Evolutionary conservation across 2,797 vertebrate genomes (phyloP), one percentile per base, ranked within the genome.

Genomic region (Gymnothorax javanicus): DNA sequence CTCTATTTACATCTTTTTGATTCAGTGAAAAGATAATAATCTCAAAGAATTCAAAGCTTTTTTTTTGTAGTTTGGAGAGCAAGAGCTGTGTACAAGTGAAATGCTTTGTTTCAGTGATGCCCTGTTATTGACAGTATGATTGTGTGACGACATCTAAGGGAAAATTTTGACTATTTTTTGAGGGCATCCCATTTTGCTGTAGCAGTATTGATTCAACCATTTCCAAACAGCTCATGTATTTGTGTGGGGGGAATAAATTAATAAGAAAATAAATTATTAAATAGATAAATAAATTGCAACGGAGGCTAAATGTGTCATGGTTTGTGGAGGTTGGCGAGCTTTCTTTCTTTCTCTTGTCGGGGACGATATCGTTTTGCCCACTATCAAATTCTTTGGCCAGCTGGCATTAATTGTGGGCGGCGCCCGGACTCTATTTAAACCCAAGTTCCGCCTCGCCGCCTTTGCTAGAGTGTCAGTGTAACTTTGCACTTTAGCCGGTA

Each of bases 1-100:
- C 84, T 92, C 88, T 93, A 94, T 95, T 92, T 93, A 94, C 94
- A 88, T 88, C 84, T 92, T 93, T 91, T 88, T 91, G 91, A 91
- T 92, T 84, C 87, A 83, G 52, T 58, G 77, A 73, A 73, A 82
- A 86, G 89, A 89, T 89, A 92, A 91, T 89, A 93, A 82, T 86
- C 90, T 86, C 88, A 84, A 87, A 90, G 86, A 92, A 91, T 89
- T 88, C 85, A 89, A 87, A 90, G 87, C 27, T 50, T 79, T 88
- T 52, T 60, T 25, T 13, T 54, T 83, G 25, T 82, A 81, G 33
- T 43, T 81, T 81, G 7, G 50, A 54, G 50, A 81, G 12, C 50
- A 54, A 20, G 52, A 56, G 7, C 13, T 33, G 17, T 81, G 77
- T 81, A 23, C 77, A 81, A 81, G 20, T 56, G 3, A 54, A 56